Percentiles rank a stretch among this genome's conserved stretches.
phyloP scores from a whole-genome alignment of 2,113 vertebrate genomes.

The Pygoscelis antarcticus region DNA sequence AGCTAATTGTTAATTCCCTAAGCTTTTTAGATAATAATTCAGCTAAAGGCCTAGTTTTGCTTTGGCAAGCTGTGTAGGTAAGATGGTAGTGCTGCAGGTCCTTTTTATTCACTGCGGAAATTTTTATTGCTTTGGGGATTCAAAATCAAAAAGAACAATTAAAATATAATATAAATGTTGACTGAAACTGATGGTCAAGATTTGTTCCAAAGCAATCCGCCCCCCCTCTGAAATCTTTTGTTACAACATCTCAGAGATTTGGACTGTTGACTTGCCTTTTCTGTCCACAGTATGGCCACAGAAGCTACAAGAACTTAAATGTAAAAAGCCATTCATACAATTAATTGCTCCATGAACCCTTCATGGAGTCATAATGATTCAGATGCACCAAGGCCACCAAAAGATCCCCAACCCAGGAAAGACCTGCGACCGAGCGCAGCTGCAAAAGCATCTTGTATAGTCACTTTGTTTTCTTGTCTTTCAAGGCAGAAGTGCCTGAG shows the following conservation, averaged over 20 bases:
- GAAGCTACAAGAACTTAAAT: background rate
- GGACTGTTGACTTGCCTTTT: background rate
- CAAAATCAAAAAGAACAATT: background rate
- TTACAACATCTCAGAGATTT: background rate
- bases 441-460: background rate
- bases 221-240: background rate
- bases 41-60: background rate
- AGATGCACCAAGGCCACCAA: background rate
- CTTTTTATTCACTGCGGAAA: background rate
- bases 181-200: background rate
- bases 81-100: background rate
- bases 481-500: background rate
- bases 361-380: background rate
- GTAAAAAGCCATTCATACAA: background rate
- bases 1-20: background rate
- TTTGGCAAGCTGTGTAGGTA: background rate
- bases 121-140: background rate
- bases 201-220: background rate
- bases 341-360: background rate
- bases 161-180: background rate
- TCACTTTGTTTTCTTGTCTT: background rate
- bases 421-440: background rate
- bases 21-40: background rate
- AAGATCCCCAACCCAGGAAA: background rate
- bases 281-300: background rate